Conservation (phyloP, 2,113 vertebrate species). For the Datnioides undecimradiatus region DNA sequence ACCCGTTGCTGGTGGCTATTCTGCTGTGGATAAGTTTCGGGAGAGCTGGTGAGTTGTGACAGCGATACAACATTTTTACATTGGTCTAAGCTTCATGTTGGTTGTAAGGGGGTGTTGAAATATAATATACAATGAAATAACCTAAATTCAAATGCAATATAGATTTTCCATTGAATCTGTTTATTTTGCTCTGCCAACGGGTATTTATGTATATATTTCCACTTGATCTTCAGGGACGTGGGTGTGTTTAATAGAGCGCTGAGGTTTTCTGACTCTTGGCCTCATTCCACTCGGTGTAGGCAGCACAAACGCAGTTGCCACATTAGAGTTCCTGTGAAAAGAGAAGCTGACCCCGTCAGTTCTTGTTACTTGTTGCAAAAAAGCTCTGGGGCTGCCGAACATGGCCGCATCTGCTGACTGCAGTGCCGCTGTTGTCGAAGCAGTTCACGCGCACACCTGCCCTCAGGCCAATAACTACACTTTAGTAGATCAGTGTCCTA, state of each 20-base stretch:
- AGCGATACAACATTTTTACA: not conserved
- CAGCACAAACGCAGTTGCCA: not conserved
- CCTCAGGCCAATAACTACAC: not conserved
- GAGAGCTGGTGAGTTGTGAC: constrained; percentile 74
- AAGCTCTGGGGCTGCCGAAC: not conserved
- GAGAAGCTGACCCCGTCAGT: constrained; percentile 36
- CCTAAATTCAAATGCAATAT: not conserved
- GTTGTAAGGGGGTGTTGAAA: not conserved
- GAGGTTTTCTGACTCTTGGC: constrained; percentile 1
- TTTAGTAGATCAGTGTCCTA: not conserved
- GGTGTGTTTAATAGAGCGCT: not conserved
- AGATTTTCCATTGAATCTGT: no score
- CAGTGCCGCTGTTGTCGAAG: not conserved
- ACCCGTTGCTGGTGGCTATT: constrained; percentile 48
- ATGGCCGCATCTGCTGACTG: not conserved
- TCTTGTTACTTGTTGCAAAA: not conserved
- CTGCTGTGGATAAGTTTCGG: constrained; percentile 78
- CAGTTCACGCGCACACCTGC: not conserved
- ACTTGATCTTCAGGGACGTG: no score
- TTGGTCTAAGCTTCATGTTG: no score
- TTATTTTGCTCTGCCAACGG: no score
- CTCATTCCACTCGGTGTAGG: not conserved
- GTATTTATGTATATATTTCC: not conserved
- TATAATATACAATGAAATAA: not conserved
- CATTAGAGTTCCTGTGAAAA: constrained; percentile 52